phyloP scores from a whole-genome alignment of 2,113 vertebrate species.

The Tetrao urogallus region DNA sequence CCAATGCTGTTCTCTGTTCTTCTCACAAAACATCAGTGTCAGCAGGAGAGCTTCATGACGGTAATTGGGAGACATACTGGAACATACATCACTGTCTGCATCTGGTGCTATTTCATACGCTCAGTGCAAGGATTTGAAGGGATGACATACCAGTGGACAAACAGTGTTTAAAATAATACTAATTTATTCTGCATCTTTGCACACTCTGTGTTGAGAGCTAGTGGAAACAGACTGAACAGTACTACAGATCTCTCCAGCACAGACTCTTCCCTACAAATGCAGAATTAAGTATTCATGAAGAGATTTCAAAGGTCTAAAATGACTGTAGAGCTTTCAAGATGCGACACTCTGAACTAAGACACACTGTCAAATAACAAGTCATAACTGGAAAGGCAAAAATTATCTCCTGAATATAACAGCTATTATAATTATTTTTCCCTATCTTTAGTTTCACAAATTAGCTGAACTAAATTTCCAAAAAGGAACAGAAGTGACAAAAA shows the following conservation, averaged over 20 bases:
- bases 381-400: constrained; percentile 27
- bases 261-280: constrained; percentile 45
- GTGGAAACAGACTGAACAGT: constrained; percentile 38
- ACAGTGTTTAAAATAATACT: constrained; percentile 25
- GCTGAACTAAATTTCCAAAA: background rate
- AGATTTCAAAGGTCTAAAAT: constrained; percentile 62
- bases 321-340: constrained; percentile 60
- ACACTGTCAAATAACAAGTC: constrained; percentile 35
- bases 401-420: constrained; percentile 2
- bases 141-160: constrained; percentile 58
- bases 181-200: constrained; percentile 47
- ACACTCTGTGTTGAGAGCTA: constrained; percentile 19
- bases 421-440: background rate
- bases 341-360: constrained; percentile 31
- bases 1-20: background rate
- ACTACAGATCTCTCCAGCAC: constrained; percentile 41
- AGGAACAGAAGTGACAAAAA: background rate
- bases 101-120: background rate
- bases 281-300: constrained; percentile 64
- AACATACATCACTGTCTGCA: constrained; percentile 34
- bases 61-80: background rate
- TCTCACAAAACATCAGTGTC: background rate
- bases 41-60: background rate
- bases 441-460: background rate
- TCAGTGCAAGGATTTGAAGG: background rate